Evolutionary conservation across 2,888 invertebrate species (phyloP).

Genomic region (Aleiodes alternator): DNA sequence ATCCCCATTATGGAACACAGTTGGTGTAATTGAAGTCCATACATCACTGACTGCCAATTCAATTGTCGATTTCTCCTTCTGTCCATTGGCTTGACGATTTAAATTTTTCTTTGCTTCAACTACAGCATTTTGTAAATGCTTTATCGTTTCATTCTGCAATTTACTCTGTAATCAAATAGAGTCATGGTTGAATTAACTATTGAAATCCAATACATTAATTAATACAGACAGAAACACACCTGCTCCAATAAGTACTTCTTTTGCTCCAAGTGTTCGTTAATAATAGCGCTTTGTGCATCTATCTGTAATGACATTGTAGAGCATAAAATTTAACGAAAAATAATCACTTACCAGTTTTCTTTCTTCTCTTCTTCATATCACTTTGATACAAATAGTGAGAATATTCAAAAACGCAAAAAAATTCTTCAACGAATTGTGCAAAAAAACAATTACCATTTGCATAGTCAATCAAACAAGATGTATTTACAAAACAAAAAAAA

Average conservation of each 20-base stretch:
- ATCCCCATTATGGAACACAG: slow-evolving; percentile 68
- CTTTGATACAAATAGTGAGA: slow-evolving; percentile 18
- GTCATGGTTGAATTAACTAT: not conserved
- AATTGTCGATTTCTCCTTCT: slow-evolving; percentile 67
- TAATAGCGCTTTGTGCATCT: slow-evolving; percentile 62
- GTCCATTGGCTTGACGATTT: slow-evolving; percentile 62
- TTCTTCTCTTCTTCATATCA: not conserved
- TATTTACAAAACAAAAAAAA: slow-evolving; percentile 16
- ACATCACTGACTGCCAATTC: slow-evolving; percentile 69
- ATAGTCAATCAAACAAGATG: not conserved
- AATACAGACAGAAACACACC: slow-evolving; percentile 55
- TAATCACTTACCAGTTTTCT: slow-evolving; percentile 6
- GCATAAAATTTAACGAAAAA: not conserved
- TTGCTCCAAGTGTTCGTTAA: slow-evolving; percentile 65
- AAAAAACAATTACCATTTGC: slow-evolving; percentile 26
- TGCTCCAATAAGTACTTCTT: slow-evolving; percentile 66
- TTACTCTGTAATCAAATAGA: slow-evolving; percentile 62
- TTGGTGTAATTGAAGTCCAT: slow-evolving; percentile 69
- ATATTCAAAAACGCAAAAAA: slow-evolving; percentile 32
- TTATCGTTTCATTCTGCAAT: slow-evolving; percentile 71
- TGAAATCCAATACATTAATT: not conserved
- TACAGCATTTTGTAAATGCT: slow-evolving; percentile 69
- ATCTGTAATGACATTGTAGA: slow-evolving; percentile 62
- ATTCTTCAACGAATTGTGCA: not conserved
- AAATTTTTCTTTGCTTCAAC: slow-evolving; percentile 70